These are phyloP conservation scores for Rousettus madagascariensis DNA, from an alignment of 2,797 vertebrate genomes.

Conservation along the genomic window DNA sequence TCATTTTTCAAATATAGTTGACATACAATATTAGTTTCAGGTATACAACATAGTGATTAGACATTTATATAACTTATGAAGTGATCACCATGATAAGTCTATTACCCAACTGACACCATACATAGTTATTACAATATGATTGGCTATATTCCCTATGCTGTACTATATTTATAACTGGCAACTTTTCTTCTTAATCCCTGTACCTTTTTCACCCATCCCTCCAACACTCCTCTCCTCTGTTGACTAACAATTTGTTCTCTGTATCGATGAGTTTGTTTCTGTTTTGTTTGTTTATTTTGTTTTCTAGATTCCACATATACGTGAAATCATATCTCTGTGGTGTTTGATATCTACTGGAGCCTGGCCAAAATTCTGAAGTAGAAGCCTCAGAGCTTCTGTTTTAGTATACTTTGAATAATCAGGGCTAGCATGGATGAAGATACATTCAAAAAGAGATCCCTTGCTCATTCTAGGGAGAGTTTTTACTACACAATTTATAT, in stretches of 20 bases:
- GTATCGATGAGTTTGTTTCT: not conserved
- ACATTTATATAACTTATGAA: not conserved
- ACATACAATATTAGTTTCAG: not conserved
- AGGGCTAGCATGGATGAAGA: not conserved
- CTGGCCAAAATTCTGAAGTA: not conserved
- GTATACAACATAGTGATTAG: not conserved
- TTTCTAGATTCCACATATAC: not conserved
- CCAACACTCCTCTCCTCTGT: not conserved
- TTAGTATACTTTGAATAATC: not conserved
- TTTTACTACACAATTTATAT: not conserved
- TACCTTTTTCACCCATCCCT: not conserved
- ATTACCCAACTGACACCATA: not conserved
- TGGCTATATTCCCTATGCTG: not conserved
- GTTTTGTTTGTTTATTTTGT: not conserved
- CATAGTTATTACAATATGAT: not conserved
- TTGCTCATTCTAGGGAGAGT: not conserved
- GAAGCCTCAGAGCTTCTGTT: not conserved
- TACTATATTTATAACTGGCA: not conserved
- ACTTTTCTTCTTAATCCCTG: not conserved
- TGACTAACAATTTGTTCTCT: not conserved
- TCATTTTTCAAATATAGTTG: not conserved
- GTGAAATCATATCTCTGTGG: not conserved
- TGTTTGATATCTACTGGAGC: not conserved
- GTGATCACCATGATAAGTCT: not conserved
- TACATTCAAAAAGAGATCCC: not conserved